Evolutionary conservation across 2,888 invertebrate genomes (phyloP), one percentile per base, ranked within the genome.

Genomic region (Phoronis australis): DNA sequence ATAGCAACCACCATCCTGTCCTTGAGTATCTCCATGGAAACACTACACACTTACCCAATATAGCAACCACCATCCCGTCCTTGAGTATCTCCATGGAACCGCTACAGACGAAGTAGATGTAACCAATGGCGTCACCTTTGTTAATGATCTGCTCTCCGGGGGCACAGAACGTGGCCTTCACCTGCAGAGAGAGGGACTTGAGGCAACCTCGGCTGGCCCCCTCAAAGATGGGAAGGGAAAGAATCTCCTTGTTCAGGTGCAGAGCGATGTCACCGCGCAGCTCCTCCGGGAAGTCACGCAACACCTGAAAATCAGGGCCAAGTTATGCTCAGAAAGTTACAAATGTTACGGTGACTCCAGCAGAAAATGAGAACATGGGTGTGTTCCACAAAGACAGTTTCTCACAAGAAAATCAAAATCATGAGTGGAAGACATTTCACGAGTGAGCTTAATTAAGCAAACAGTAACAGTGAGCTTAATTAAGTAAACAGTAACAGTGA

Each of bases 51-150:
- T 83, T 79, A 94, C 95, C 95, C 60, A 95, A 81, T 67, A 96
- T 95, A 51, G 95, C 95, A 21, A 95, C 94, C 46, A 95, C 95
- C 91, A 94, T 94, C 57, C 87, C 88, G 68, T 92, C 88, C 76
- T 94, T 93, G 68, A 95, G 88, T 40, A 95, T 93, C 79, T 95
- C 95, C 93, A 95, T 93, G 25, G 93, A 93, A 4, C 95, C 95
- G 72, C 94, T 94, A 80, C 92, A 94, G 59, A 95, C 85, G 78
- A 94, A 93, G 79, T 93, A 94, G 66, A 95, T 90, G 73, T 91
- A 91, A 54, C 88, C 87, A 25, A 95, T 83, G 4, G 93, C 93
- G 69, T 95, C 95, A 37, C 94, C 94, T 80, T 88, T 90, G 79
- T 94, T 94, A 39, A 94, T 87, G 42, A 95, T 83, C 75, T 87